phyloP scores from a whole-genome alignment of 2,113 vertebrate species.

The Aleadryas rufinucha region DNA sequence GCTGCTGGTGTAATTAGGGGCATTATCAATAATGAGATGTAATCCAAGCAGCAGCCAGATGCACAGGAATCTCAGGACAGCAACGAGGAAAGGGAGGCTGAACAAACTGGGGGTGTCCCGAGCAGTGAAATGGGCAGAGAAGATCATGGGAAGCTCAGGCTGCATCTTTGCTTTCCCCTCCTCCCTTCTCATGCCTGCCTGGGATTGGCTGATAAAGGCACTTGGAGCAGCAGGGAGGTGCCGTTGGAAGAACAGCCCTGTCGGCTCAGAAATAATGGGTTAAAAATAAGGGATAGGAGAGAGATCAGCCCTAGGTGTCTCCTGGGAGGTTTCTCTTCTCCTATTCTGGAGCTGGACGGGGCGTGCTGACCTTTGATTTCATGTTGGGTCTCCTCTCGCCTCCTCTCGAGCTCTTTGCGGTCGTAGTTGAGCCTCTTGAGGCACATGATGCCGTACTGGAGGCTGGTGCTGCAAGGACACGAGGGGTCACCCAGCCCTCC shows the following conservation, averaged over 20 bases:
- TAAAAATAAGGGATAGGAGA: not conserved
- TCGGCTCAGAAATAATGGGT: not conserved
- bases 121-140: not conserved
- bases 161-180: not conserved
- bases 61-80: not conserved
- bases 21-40: conserved; percentile 24
- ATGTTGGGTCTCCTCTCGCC: conserved; percentile 90
- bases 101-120: not conserved
- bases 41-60: conserved; percentile 35
- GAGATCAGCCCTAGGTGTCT: not conserved
- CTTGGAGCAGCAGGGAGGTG: not conserved
- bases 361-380: conserved; percentile 84
- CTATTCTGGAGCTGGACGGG: not conserved
- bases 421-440: conserved; percentile 97
- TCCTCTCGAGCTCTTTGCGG: conserved; percentile 91
- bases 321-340: not conserved
- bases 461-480: conserved; percentile 82
- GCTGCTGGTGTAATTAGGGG: conserved; percentile 4
- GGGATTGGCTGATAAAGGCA: not conserved
- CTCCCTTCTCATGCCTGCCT: not conserved
- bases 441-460: conserved; percentile 97
- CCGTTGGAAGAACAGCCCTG: not conserved
- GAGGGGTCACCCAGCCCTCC: not conserved
- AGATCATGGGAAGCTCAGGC: not conserved
- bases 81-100: not conserved